Conservation (phyloP, 2,888 invertebrate species). For the Eristalinus aeneus region DNA sequence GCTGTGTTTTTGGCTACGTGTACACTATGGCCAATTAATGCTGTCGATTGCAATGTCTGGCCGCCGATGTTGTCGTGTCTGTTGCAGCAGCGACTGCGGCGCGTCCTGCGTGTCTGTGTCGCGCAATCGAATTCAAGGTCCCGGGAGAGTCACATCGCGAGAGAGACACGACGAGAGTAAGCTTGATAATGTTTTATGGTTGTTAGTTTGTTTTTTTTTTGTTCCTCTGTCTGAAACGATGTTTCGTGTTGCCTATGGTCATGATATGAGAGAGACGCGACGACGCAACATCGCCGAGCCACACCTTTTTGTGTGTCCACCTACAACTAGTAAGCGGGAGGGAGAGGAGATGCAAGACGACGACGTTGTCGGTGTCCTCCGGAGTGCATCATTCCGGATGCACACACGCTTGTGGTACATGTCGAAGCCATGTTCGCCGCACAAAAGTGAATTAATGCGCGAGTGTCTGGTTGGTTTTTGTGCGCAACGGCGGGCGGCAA, state of each 20-base stretch:
- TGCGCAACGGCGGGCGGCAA: not conserved
- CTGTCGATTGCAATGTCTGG: constrained; percentile 60
- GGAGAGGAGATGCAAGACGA: not conserved
- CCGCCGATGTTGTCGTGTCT: constrained; percentile 33
- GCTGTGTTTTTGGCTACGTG: constrained; percentile 46
- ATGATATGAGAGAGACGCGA: constrained; percentile 35
- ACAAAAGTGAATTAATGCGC: constrained; percentile 58
- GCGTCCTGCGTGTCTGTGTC: constrained; percentile 64
- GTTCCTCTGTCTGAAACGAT: not conserved
- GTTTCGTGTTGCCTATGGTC: constrained; percentile 47
- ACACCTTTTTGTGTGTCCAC: constrained; percentile 67
- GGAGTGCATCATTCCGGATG: constrained; percentile 55
- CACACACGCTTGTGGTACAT: constrained; percentile 37
- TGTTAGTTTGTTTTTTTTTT: constrained; percentile 12
- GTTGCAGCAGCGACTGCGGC: not conserved
- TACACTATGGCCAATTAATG: constrained; percentile 71
- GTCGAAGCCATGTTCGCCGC: constrained; percentile 41
- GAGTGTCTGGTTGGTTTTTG: not conserved
- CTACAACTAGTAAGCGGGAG: constrained; percentile 32
- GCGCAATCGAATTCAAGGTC: constrained; percentile 63
- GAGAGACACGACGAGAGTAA: constrained; percentile 25
- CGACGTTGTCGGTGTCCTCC: constrained; percentile 5
- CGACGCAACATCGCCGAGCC: constrained; percentile 56
- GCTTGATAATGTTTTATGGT: constrained; percentile 22
- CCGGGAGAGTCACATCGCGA: constrained; percentile 21